A percentile compares a stretch with the other conserved stretches of the same genome.
Conservation (phyloP, 2,797 vertebrate genomes). For the Chiloscyllium punctatum region DNA sequence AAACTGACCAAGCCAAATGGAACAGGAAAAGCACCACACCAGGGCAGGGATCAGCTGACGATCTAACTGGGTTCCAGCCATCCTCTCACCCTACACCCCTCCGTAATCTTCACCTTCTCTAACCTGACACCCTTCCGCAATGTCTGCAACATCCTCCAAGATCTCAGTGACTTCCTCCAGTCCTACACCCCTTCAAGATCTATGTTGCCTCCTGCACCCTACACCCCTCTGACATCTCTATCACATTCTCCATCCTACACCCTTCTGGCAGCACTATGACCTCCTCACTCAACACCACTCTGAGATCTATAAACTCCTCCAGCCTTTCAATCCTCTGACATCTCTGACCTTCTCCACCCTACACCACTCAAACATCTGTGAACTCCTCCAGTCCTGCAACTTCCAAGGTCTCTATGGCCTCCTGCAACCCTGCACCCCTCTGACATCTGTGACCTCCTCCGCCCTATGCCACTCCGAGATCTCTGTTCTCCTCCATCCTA, state of each 20-base stretch:
- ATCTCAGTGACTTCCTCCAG: no score
- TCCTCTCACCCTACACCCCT: background rate
- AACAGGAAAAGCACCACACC: background rate
- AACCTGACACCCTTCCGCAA: background rate
- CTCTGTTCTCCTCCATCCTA: background rate
- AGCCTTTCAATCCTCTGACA: background rate
- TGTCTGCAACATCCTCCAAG: no score
- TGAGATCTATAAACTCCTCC: no score
- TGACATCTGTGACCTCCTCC: background rate
- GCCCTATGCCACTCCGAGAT: background rate
- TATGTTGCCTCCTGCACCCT: no score
- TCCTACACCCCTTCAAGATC: no score
- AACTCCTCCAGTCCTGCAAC: background rate
- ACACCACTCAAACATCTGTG: background rate
- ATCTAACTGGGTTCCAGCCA: background rate
- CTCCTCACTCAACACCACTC: background rate
- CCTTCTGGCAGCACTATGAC: background rate
- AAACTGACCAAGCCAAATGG: background rate
- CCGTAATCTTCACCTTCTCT: background rate
- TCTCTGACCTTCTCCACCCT: background rate
- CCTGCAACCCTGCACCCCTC: background rate
- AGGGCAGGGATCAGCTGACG: background rate
- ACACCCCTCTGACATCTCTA: background rate
- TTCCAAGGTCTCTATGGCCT: background rate
- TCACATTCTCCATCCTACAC: background rate